These are phyloP conservation scores for Heliopora coerulea DNA, from an alignment of 92 coral and sea anemone species.

Conservation along the genomic window DNA sequence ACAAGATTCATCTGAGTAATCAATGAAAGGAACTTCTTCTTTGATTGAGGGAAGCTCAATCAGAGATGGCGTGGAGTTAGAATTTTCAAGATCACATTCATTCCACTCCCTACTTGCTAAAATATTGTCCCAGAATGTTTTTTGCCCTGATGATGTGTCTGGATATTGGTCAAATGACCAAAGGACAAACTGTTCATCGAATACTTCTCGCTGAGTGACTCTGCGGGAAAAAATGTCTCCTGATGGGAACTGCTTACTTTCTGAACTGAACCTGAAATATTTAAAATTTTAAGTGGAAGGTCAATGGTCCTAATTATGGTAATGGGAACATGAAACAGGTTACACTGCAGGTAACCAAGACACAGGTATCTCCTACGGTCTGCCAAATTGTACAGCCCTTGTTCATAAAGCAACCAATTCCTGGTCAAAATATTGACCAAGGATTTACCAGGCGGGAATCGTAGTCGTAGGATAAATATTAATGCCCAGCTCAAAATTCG, in stretches of 20 bases:
- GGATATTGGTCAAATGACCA: conserved; percentile 81
- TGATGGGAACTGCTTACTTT: conserved; percentile 11
- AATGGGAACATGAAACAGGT: no score
- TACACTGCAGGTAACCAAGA: no score
- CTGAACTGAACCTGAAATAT: conserved; percentile 17
- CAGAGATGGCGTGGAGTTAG: conserved; percentile 8
- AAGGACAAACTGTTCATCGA: conserved; percentile 63
- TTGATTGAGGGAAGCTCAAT: conserved; percentile 63
- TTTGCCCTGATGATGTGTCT: conserved; percentile 17
- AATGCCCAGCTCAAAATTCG: no score
- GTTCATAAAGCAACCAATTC: no score
- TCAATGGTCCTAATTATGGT: no score
- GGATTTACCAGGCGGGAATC: no score
- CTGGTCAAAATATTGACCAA: no score
- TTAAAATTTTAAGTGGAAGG: no score
- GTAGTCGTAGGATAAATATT: no score
- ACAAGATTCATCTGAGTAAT: conserved; percentile 67
- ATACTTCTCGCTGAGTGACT: conserved; percentile 52
- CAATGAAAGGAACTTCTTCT: conserved; percentile 69
- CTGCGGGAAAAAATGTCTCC: neutral
- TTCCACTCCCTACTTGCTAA: conserved; percentile 26
- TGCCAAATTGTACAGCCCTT: no score
- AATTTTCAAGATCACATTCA: conserved; percentile 27
- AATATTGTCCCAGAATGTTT: conserved; percentile 2
- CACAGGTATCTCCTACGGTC: no score